A percentile compares a stretch with the other conserved stretches of the same genome.
phyloP scores from a whole-genome alignment of 1,140 invertebrate genomes.

The Brachionus manjavacas region DNA sequence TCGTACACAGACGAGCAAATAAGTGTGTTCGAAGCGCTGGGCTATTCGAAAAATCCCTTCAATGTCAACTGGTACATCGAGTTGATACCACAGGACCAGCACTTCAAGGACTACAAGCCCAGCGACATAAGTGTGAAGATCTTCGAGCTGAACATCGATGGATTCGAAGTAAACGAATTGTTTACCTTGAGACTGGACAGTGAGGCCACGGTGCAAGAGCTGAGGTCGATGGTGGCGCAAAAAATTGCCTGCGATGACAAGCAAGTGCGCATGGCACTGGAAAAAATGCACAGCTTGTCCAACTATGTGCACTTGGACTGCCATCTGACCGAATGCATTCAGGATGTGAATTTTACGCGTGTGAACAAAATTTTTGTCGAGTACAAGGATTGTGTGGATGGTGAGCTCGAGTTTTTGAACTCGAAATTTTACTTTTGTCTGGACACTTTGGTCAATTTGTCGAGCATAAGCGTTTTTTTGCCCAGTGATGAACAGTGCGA shows the following conservation, averaged over 20 bases:
- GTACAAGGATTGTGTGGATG: not conserved
- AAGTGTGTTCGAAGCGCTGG: slow-evolving; percentile 18
- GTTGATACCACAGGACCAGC: not conserved
- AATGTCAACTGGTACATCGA: slow-evolving; percentile 29
- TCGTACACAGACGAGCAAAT: slow-evolving; percentile 66
- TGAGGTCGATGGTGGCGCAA: not conserved
- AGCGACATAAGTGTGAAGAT: slow-evolving; percentile 14
- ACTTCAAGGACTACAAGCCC: slow-evolving; percentile 9
- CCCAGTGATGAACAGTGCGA: slow-evolving; percentile 33
- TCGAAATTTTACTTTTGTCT: slow-evolving; percentile 30
- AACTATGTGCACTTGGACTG: not conserved
- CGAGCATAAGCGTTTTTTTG: not conserved
- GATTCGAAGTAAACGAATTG: not conserved
- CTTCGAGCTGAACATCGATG: not conserved
- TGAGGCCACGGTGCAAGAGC: not conserved
- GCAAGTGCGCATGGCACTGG: not conserved
- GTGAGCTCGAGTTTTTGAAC: not conserved
- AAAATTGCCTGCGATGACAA: not conserved
- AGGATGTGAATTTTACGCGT: not conserved
- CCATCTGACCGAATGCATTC: not conserved
- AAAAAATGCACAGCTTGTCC: not conserved
- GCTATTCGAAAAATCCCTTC: slow-evolving; percentile 12
- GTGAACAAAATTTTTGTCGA: slow-evolving; percentile 24
- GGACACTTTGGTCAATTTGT: slow-evolving; percentile 21
- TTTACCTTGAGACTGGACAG: not conserved